These are phyloP conservation scores for Channa maculata DNA, from an alignment of 2,113 vertebrate genomes.

Conservation along the genomic window DNA sequence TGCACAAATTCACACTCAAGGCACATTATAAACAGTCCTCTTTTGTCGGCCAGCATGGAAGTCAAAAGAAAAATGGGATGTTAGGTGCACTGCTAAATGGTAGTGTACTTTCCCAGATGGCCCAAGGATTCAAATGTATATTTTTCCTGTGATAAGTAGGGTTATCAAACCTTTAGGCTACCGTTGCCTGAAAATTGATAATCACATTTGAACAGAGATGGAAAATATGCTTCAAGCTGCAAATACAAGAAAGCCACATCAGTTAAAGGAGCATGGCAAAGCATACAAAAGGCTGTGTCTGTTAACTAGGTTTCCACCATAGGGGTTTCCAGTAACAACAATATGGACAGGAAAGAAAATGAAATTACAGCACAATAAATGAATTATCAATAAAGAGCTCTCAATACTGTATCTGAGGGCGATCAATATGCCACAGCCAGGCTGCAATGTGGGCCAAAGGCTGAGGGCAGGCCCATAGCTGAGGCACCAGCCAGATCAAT, in stretches of 20 bases:
- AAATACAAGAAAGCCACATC: constrained; percentile 32
- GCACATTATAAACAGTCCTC: constrained; percentile 42
- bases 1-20: constrained; percentile 36
- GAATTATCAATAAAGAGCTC: constrained; percentile 78
- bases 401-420: constrained; percentile 76
- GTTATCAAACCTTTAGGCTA: constrained; percentile 49
- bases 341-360: constrained; percentile 78
- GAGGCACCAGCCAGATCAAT: constrained; percentile 65
- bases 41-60: constrained; percentile 30
- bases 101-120: constrained; percentile 27
- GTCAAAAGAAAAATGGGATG: constrained; percentile 35
- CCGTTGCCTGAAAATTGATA: constrained; percentile 33
- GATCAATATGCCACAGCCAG: constrained; percentile 69
- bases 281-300: constrained; percentile 50
- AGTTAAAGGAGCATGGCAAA: constrained; percentile 16
- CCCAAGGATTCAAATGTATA: constrained; percentile 22
- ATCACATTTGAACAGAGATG: constrained; percentile 40
- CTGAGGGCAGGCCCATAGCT: constrained; percentile 48
- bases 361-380: constrained; percentile 82
- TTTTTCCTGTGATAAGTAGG: constrained; percentile 14
- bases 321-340: constrained; percentile 74
- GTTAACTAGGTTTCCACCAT: constrained; percentile 68
- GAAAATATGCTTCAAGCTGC: constrained; percentile 23
- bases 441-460: constrained; percentile 51
- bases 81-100: constrained; percentile 35